phyloP scores from a whole-genome alignment of 2,113 vertebrate genomes.

The Clarias gariepinus region DNA sequence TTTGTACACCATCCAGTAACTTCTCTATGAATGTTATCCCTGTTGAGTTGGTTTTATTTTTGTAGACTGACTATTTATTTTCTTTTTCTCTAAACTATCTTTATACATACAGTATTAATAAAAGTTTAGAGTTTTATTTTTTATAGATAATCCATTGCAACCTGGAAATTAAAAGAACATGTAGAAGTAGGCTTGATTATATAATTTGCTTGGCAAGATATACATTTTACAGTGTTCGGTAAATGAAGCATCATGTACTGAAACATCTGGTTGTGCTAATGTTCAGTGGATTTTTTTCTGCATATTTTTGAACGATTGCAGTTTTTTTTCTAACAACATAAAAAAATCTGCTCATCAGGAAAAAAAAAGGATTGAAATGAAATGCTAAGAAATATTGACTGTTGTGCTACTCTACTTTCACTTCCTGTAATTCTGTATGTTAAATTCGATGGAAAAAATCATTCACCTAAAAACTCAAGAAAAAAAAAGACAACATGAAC shows the following conservation, averaged over 20 bases:
- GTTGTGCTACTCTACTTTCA: neutral
- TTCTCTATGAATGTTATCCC: neutral
- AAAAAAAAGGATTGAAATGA: neutral
- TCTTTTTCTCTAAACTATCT: neutral
- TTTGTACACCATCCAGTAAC: neutral
- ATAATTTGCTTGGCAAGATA: neutral
- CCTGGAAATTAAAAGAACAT: neutral
- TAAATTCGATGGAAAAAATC: neutral
- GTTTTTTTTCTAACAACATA: neutral
- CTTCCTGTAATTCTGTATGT: neutral
- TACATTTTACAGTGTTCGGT: neutral
- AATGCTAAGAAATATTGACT: neutral
- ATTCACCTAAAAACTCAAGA: neutral
- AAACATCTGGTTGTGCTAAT: neutral
- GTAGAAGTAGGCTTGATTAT: neutral
- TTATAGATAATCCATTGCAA: neutral
- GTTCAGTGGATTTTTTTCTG: neutral
- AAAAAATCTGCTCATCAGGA: neutral
- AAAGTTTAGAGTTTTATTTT: neutral
- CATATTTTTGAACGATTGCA: neutral
- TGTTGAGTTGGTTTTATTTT: neutral
- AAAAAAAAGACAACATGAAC: neutral
- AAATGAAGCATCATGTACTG: neutral
- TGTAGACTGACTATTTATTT: neutral
- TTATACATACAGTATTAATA: neutral